phyloP scores from a whole-genome alignment of 2,113 vertebrate species.

The Grammomys dolichurus region DNA sequence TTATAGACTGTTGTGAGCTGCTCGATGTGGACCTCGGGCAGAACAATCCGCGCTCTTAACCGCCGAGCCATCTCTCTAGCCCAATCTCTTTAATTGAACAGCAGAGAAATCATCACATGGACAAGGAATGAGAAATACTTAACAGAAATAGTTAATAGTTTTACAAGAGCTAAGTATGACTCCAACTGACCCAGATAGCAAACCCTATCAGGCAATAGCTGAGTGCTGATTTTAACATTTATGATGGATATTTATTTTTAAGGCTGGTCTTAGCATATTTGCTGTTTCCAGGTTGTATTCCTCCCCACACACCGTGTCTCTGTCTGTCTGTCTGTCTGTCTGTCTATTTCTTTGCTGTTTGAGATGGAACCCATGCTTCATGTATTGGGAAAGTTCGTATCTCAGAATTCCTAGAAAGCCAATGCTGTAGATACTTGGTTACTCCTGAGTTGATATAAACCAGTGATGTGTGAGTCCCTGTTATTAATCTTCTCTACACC shows the following conservation, averaged over 20 bases:
- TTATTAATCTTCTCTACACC: slow-evolving; percentile 38
- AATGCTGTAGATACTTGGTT: not conserved
- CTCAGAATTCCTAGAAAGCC: not conserved
- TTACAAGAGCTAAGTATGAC: not conserved
- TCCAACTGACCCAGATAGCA: not conserved
- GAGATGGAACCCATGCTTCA: not conserved
- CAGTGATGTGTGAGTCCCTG: not conserved
- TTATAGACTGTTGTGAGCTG: not conserved
- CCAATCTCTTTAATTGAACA: not conserved
- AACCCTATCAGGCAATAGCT: not conserved
- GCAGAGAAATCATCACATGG: not conserved
- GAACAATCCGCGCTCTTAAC: not conserved
- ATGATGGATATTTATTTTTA: not conserved
- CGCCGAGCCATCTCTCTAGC: not conserved
- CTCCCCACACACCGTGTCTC: no score
- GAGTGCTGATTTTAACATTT: not conserved
- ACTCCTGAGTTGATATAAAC: slow-evolving; percentile 23
- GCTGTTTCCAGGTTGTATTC: not conserved
- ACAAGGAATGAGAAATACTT: not conserved
- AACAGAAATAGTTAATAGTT: not conserved
- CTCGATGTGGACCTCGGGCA: not conserved
- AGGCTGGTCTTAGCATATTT: not conserved
- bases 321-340: not conserved
- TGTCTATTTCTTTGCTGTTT: not conserved
- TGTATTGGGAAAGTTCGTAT: not conserved